Evolutionary conservation across 1,140 invertebrate genomes (phyloP).

Genomic region (Rhyzopertha dominica): DNA sequence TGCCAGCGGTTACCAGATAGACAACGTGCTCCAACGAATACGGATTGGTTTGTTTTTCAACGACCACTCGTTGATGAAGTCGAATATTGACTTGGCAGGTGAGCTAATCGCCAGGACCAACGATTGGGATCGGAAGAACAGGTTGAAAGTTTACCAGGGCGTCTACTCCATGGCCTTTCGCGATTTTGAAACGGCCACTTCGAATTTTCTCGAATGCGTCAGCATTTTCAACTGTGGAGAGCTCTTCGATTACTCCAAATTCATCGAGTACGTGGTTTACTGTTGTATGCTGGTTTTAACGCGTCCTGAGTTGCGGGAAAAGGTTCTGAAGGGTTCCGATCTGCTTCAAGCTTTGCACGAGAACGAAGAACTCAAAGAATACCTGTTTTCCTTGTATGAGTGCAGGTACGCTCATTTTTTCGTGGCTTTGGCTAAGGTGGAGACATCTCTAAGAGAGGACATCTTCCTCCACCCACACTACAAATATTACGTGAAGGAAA

Average conservation of each 20-base stretch:
- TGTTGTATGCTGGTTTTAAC: slow-evolving; percentile 76
- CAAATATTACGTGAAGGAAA: slow-evolving; percentile 91
- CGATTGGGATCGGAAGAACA: slow-evolving; percentile 96
- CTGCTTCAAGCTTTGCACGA: slow-evolving; percentile 87
- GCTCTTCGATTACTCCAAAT: slow-evolving; percentile 87
- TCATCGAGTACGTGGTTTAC: slow-evolving; percentile 84
- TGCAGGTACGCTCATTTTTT: slow-evolving; percentile 96
- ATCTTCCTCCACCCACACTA: slow-evolving; percentile 88
- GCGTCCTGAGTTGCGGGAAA: slow-evolving; percentile 70
- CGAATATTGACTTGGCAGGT: slow-evolving; percentile 18
- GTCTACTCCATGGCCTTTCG: slow-evolving; percentile 86
- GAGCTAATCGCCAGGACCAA: slow-evolving; percentile 88
- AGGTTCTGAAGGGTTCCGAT: slow-evolving; percentile 84
- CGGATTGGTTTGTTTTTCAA: slow-evolving; percentile 82
- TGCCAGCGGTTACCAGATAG: slow-evolving; percentile 79
- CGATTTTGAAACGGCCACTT: slow-evolving; percentile 89
- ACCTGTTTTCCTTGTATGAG: slow-evolving; percentile 90
- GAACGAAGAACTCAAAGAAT: slow-evolving; percentile 75
- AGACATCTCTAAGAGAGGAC: slow-evolving; percentile 80
- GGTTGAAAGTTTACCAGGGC: slow-evolving; percentile 89
- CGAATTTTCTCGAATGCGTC: slow-evolving; percentile 92
- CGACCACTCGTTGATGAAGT: slow-evolving; percentile 63
- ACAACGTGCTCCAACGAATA: slow-evolving; percentile 86
- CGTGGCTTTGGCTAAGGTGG: slow-evolving; percentile 69
- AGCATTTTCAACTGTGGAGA: slow-evolving; percentile 99